phyloP scores from a whole-genome alignment of 2,888 invertebrate species.

The Agrypnus murinus region DNA sequence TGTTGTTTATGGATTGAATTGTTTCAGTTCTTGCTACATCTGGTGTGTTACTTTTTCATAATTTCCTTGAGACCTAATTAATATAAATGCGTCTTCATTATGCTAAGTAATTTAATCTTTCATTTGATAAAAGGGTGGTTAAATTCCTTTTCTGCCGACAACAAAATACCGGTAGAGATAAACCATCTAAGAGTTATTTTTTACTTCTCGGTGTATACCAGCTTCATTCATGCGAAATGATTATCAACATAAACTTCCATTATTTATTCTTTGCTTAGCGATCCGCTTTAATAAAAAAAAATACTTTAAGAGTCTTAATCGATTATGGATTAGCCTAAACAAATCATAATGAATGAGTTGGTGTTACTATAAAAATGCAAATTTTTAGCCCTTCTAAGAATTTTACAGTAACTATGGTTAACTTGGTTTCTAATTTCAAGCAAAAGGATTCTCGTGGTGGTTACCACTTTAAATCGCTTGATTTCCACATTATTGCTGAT shows the following conservation, averaged over 20 bases:
- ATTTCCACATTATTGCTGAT: conserved; percentile 2
- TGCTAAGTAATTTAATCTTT: too few species aligned
- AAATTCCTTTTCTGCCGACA: conserved; percentile 42
- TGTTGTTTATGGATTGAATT: too few species aligned
- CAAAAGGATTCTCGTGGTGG: background rate
- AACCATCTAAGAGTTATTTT: conserved; percentile 45
- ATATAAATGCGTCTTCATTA: too few species aligned
- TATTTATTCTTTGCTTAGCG: too few species aligned
- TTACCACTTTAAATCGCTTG: background rate
- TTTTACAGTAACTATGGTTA: background rate
- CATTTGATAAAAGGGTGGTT: conserved; percentile 9
- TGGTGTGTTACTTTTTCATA: too few species aligned
- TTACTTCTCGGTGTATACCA: conserved; percentile 25
- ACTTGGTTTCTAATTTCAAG: background rate
- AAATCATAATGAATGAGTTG: too few species aligned
- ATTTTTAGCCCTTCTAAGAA: background rate
- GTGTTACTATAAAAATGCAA: too few species aligned
- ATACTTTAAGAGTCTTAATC: too few species aligned
- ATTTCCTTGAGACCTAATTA: too few species aligned
- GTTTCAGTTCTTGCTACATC: too few species aligned
- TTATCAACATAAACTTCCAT: background rate
- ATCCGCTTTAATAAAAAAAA: too few species aligned
- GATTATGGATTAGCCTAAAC: too few species aligned
- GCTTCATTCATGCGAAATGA: conserved; percentile 13
- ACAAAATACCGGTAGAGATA: conserved; percentile 54